Conservation (phyloP, 2,888 invertebrate genomes). For the Sinodicranocentrus sp. region DNA sequence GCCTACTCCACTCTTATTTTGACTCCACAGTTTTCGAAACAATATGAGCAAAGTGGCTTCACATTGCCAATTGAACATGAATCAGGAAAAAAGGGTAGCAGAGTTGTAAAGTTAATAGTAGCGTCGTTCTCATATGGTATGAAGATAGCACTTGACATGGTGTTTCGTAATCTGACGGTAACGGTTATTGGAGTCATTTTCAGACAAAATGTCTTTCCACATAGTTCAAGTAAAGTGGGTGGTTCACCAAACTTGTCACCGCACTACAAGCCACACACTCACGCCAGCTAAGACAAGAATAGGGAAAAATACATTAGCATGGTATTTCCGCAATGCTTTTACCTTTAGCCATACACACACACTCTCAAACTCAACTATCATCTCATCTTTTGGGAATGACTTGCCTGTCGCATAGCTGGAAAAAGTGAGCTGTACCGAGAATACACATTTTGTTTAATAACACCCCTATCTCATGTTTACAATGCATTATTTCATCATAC, state of each 20-base stretch:
- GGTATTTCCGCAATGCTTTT: background rate
- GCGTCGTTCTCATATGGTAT: conserved; percentile 11
- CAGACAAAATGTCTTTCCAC: conserved; percentile 54
- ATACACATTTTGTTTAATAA: background rate
- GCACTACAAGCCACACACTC: conserved; percentile 53
- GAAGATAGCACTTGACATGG: conserved; percentile 30
- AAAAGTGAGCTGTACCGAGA: background rate
- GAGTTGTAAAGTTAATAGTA: background rate
- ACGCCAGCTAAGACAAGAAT: conserved; percentile 21
- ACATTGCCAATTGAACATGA: conserved; percentile 17
- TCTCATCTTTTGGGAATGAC: background rate
- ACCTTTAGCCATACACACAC: background rate
- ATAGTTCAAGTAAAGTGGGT: conserved; percentile 57
- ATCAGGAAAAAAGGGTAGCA: conserved; percentile 10
- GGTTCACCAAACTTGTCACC: conserved; percentile 57
- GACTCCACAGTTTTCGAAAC: no score
- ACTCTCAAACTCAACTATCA: background rate
- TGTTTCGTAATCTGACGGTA: conserved; percentile 62
- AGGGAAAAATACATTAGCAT: background rate
- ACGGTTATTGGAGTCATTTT: conserved; percentile 63
- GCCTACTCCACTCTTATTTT: background rate
- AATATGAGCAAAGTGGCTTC: background rate
- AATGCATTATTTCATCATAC: conserved; percentile 7
- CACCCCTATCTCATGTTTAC: background rate
- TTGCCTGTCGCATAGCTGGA: background rate